Percentiles rank a stretch among this genome's conserved stretches.
phyloP scores from a whole-genome alignment of 2,888 invertebrate species.

The Drosophila birchii region DNA sequence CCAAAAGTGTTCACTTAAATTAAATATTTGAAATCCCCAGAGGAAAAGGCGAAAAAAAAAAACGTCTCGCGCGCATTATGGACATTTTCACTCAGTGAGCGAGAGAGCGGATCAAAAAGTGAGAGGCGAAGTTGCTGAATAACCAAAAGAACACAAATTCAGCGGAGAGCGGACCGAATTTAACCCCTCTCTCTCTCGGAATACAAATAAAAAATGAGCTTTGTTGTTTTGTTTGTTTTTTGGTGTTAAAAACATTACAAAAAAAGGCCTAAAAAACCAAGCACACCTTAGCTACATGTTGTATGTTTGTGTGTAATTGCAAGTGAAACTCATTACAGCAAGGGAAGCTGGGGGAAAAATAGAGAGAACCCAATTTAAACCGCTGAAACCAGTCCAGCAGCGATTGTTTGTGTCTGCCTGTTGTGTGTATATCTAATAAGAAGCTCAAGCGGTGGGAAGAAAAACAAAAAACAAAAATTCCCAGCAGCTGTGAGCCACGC shows the following conservation, averaged over 20 bases:
- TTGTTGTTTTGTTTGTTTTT: conserved; percentile 47
- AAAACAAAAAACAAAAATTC: conserved; percentile 17
- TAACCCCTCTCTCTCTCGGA: conserved; percentile 30
- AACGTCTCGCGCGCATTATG: conserved; percentile 74
- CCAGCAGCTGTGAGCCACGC: conserved; percentile 15
- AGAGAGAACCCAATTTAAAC: conserved; percentile 44
- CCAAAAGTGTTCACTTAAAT: conserved; percentile 32
- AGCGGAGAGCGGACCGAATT: conserved; percentile 44
- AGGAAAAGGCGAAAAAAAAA: conserved; percentile 45
- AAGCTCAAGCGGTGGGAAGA: conserved; percentile 7
- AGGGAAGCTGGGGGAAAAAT: conserved; percentile 24
- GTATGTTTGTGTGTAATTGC: conserved; percentile 27
- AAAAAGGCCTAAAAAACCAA: conserved; percentile 1
- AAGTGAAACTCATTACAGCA: conserved; percentile 61
- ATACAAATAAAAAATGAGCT: conserved; percentile 30
- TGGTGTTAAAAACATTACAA: conserved; percentile 26
- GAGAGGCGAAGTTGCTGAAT: conserved; percentile 45
- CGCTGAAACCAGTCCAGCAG: conserved; percentile 33
- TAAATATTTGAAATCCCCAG: conserved; percentile 13
- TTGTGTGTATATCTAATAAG: conserved; percentile 37
- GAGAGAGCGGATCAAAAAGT: conserved; percentile 26
- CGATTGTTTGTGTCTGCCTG: background rate
- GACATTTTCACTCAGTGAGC: conserved; percentile 67
- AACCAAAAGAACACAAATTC: conserved; percentile 34
- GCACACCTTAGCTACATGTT: conserved; percentile 12